phyloP scores from a whole-genome alignment of 2,113 vertebrate genomes.

The Caranx ignobilis region DNA sequence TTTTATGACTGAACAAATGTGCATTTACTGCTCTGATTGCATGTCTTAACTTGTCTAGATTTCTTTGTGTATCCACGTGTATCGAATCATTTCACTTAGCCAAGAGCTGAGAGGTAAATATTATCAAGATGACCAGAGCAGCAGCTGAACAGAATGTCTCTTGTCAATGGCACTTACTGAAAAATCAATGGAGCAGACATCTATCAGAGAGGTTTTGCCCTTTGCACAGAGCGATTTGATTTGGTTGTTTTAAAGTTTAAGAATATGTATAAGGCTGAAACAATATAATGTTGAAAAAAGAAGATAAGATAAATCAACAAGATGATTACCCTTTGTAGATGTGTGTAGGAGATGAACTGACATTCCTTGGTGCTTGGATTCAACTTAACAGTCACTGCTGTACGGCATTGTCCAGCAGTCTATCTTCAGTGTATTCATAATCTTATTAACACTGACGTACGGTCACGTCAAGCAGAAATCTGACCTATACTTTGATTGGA shows the following conservation, averaged over 20 bases:
- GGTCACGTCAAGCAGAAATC: constrained; percentile 11
- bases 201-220: neutral
- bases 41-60: constrained; percentile 1
- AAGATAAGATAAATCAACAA: neutral
- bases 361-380: constrained; percentile 1
- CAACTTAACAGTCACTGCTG: neutral
- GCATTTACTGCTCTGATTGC: neutral
- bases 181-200: neutral
- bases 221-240: neutral
- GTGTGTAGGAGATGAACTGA: neutral
- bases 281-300: neutral
- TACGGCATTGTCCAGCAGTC: neutral
- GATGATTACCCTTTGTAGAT: neutral
- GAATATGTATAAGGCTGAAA: neutral
- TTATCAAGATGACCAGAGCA: neutral
- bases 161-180: neutral
- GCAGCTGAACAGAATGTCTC: neutral
- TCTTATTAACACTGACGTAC: constrained; percentile 11
- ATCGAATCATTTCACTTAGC: neutral
- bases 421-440: constrained; percentile 17
- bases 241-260: neutral
- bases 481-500: constrained; percentile 12
- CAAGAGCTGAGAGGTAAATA: neutral
- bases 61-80: neutral
- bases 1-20: neutral